These are phyloP conservation scores for Hycleus phaleratus DNA, from an alignment of 1,140 invertebrate species.

Conservation along the genomic window DNA sequence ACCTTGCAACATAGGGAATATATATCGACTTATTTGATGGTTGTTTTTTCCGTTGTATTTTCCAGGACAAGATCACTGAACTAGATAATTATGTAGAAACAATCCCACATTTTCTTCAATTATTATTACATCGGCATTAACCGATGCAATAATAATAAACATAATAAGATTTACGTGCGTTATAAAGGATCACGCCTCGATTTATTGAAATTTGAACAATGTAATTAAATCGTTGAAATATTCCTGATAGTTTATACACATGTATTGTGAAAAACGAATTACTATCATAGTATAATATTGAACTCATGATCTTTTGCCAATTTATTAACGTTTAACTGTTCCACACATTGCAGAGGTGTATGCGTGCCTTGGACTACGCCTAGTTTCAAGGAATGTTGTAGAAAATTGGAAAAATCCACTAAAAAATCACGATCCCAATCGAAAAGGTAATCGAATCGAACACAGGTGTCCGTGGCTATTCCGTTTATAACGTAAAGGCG, in stretches of 20 bases:
- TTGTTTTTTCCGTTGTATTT: no score
- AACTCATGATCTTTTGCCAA: slow-evolving; percentile 18
- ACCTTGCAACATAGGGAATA: no score
- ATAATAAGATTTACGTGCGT: no score
- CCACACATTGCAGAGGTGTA: not conserved
- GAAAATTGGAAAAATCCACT: slow-evolving; percentile 21
- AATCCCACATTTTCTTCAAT: not conserved
- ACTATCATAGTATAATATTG: not conserved
- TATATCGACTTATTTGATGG: no score
- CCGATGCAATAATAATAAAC: no score
- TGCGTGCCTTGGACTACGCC: slow-evolving; percentile 11
- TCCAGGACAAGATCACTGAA: slow-evolving; percentile 10
- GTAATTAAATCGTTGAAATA: slow-evolving; percentile 13
- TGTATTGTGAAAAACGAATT: not conserved
- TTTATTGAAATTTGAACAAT: slow-evolving; percentile 12
- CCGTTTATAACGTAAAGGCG: slow-evolving; percentile 20
- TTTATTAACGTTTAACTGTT: slow-evolving; percentile 20
- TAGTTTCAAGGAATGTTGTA: slow-evolving; percentile 18
- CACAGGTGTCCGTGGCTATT: slow-evolving; percentile 31
- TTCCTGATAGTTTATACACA: not conserved
- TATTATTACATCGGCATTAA: no score
- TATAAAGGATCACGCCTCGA: not conserved
- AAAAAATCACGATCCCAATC: slow-evolving; percentile 27
- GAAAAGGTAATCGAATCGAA: slow-evolving; percentile 29
- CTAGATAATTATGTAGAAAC: slow-evolving; percentile 12